Conservation (phyloP, 2,797 vertebrate genomes). For the Pseudomugil gertrudae region DNA sequence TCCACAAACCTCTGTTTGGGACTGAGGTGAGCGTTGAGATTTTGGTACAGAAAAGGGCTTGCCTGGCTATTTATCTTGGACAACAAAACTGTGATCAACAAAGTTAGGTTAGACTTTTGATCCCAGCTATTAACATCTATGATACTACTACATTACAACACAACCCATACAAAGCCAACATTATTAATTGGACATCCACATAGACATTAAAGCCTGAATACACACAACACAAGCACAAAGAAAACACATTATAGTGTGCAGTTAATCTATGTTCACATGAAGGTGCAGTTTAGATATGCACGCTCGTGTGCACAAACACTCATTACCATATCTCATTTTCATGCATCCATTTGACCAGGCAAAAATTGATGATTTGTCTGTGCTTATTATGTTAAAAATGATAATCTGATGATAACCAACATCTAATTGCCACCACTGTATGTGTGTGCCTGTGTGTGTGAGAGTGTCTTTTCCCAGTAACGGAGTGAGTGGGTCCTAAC, state of each 20-base stretch:
- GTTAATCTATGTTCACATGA: constrained; percentile 11
- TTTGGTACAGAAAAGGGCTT: constrained; percentile 12
- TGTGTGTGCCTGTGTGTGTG: constrained; percentile 18
- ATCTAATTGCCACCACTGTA: constrained; percentile 67
- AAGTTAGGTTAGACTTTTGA: constrained; percentile 11
- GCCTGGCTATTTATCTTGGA: neutral
- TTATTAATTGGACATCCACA: constrained; percentile 20
- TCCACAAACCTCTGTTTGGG: neutral
- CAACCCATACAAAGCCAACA: neutral
- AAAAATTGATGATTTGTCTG: constrained; percentile 59
- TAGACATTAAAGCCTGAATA: constrained; percentile 31
- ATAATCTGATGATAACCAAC: constrained; percentile 61
- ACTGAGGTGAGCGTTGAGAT: constrained; percentile 4
- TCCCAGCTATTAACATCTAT: constrained; percentile 29
- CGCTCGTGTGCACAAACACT: constrained; percentile 9
- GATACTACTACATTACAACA: neutral
- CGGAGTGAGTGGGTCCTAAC: constrained; percentile 62
- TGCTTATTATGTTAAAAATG: constrained; percentile 59
- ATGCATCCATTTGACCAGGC: constrained; percentile 42
- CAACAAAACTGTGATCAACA: constrained; percentile 14
- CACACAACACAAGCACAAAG: constrained; percentile 15
- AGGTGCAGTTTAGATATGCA: constrained; percentile 18
- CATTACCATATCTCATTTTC: constrained; percentile 41
- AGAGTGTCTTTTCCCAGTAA: constrained; percentile 37
- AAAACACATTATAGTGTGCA: neutral